phyloP scores from a whole-genome alignment of 2,888 invertebrate genomes.

The Plebejus argus region DNA sequence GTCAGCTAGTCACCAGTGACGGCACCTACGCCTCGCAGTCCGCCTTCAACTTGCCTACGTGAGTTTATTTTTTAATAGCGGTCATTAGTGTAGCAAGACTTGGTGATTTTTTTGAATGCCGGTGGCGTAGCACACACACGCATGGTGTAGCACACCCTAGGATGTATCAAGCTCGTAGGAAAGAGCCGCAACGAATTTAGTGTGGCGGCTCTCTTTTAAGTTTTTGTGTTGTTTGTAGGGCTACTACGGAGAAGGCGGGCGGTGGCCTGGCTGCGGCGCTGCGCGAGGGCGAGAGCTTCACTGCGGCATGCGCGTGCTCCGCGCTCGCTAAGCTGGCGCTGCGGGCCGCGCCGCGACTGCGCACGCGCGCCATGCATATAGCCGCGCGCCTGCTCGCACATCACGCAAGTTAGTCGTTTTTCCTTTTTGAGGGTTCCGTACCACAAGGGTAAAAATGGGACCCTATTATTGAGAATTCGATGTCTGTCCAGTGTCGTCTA shows the following conservation, averaged over 20 bases:
- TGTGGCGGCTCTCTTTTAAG: no score
- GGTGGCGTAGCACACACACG: no score
- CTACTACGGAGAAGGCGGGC: constrained; percentile 27
- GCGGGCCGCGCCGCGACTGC: constrained; percentile 41
- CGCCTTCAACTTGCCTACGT: constrained; percentile 92
- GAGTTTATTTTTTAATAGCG: constrained; percentile 55
- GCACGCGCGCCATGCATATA: constrained; percentile 89
- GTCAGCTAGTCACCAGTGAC: constrained; percentile 96
- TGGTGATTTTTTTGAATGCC: no score
- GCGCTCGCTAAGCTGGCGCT: constrained; percentile 95
- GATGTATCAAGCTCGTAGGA: no score
- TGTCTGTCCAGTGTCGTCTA: no score
- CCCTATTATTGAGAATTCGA: no score
- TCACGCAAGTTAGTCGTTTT: constrained; percentile 49
- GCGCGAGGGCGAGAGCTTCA: constrained; percentile 97
- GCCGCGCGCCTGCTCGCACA: constrained; percentile 88
- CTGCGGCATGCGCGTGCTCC: constrained; percentile 95
- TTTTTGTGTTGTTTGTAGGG: constrained; percentile 28
- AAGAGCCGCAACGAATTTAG: no score
- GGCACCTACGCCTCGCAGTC: constrained; percentile 99
- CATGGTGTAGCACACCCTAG: no score
- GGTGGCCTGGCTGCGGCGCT: constrained; percentile 90
- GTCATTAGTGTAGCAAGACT: no score
- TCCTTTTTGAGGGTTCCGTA: no score
- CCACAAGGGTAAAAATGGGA: no score